phyloP scores from a whole-genome alignment of 2,113 vertebrate genomes.

The Seriola aureovittata region DNA sequence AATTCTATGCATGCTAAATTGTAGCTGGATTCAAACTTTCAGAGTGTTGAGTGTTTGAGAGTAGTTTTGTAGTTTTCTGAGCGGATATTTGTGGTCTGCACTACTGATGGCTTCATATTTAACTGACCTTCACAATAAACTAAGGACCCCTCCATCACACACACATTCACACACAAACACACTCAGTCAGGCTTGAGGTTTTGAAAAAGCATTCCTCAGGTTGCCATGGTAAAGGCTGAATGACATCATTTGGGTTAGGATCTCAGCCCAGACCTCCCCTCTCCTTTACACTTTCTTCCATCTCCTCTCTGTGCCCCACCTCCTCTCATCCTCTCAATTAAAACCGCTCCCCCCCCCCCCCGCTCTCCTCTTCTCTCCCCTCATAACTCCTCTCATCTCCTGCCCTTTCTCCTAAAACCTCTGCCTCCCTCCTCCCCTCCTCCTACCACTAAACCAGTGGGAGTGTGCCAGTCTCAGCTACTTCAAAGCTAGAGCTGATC shows the following conservation, averaged over 20 bases:
- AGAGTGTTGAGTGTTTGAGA: conserved; percentile 15
- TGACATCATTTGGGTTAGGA: conserved; percentile 76
- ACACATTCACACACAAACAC: not conserved
- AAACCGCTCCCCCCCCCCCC: conserved; percentile 50
- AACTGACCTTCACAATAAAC: conserved; percentile 37
- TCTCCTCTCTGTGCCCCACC: conserved; percentile 45
- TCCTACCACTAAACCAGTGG: conserved; percentile 71
- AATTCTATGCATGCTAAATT: not conserved
- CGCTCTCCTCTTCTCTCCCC: conserved; percentile 44
- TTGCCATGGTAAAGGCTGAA: conserved; percentile 80
- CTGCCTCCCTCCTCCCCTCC: conserved; percentile 68
- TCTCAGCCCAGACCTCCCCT: conserved; percentile 61
- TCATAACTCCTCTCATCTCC: conserved; percentile 73
- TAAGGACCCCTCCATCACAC: not conserved
- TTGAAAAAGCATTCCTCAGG: conserved; percentile 80
- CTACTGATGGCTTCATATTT: conserved; percentile 42
- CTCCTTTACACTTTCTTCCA: conserved; percentile 44
- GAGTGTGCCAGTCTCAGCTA: conserved; percentile 76
- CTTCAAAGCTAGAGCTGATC: conserved; percentile 81
- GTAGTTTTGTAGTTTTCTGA: conserved; percentile 5
- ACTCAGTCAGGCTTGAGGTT: conserved; percentile 42
- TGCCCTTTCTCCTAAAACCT: conserved; percentile 78
- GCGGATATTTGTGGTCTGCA: not conserved
- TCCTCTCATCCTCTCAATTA: conserved; percentile 74
- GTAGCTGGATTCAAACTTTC: not conserved